Evolutionary conservation across 2,888 invertebrate species (phyloP).

Genomic region (Aphidoletes aphidimyza): DNA sequence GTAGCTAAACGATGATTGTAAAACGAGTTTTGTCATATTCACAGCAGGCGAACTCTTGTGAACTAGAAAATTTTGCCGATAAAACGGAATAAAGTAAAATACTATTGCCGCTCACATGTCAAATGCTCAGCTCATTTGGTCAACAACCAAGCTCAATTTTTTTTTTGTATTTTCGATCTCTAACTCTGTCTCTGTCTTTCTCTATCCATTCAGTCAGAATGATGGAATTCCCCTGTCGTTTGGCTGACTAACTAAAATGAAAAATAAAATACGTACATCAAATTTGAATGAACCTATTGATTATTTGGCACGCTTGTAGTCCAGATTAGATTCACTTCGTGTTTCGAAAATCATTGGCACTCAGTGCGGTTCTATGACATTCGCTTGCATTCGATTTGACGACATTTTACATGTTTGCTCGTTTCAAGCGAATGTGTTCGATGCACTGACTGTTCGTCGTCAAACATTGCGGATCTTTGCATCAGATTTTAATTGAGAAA

Average conservation of each 20-base stretch:
- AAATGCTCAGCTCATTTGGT: neutral
- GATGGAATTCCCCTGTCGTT: too few relatives aligned
- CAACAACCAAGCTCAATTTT: neutral
- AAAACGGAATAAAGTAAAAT: neutral
- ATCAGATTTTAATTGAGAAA: slow-evolving; percentile 48
- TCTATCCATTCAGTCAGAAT: too few relatives aligned
- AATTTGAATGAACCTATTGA: slow-evolving; percentile 2
- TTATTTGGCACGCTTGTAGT: neutral
- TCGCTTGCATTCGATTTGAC: too few relatives aligned
- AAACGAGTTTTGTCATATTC: slow-evolving; percentile 45
- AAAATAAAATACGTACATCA: slow-evolving; percentile 1
- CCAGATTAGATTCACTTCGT: neutral
- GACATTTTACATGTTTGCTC: neutral
- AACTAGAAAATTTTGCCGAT: neutral
- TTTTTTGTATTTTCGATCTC: neutral
- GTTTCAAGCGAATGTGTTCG: too few relatives aligned
- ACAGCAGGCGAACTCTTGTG: too few relatives aligned
- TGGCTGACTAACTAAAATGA: too few relatives aligned
- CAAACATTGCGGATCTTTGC: neutral
- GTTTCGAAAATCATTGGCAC: too few relatives aligned
- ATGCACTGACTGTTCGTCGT: too few relatives aligned
- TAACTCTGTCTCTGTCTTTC: too few relatives aligned
- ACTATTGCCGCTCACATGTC: neutral
- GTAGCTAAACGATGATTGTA: slow-evolving; percentile 13
- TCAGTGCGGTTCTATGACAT: too few relatives aligned